Evolutionary conservation across 1,140 invertebrate genomes (phyloP).

Genomic region (Brachionus calyciflorus): DNA sequence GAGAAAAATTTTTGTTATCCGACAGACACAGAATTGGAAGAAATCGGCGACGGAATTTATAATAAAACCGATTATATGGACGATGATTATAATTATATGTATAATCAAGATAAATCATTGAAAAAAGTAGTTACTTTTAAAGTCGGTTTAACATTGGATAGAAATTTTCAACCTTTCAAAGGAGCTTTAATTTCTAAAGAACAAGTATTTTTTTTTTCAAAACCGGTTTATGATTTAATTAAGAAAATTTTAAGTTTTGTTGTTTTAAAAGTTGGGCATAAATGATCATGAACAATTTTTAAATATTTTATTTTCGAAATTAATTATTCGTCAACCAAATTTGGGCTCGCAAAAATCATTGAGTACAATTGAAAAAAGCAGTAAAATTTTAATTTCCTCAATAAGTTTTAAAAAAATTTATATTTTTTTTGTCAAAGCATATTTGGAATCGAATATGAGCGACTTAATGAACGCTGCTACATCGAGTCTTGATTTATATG

Average conservation of each 20-base stretch:
- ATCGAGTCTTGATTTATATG: slow-evolving; percentile 55
- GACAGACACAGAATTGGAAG: slow-evolving; percentile 36
- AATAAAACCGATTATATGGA: slow-evolving; percentile 33
- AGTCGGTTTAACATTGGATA: slow-evolving; percentile 55
- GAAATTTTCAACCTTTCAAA: slow-evolving; percentile 54
- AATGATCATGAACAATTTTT: background rate
- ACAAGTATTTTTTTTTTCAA: too few species aligned
- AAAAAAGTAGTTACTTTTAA: slow-evolving; percentile 57
- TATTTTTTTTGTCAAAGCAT: slow-evolving; percentile 50
- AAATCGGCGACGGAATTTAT: slow-evolving; percentile 17
- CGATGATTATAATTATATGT: background rate
- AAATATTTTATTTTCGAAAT: slow-evolving; percentile 17
- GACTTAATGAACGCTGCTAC: slow-evolving; percentile 52
- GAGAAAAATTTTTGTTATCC: slow-evolving; percentile 55
- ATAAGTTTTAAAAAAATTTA: too few species aligned
- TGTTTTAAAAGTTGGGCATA: too few species aligned
- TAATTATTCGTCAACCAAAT: slow-evolving; percentile 24
- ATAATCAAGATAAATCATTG: slow-evolving; percentile 27
- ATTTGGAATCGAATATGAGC: slow-evolving; percentile 52
- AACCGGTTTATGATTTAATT: too few species aligned
- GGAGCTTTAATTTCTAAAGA: slow-evolving; percentile 56
- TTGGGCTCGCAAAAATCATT: background rate
- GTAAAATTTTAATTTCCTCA: background rate
- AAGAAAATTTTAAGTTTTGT: too few species aligned
- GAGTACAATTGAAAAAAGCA: background rate